These are phyloP conservation scores for Luperina testacea DNA, from an alignment of 2,888 invertebrate species.

Conservation along the genomic window DNA sequence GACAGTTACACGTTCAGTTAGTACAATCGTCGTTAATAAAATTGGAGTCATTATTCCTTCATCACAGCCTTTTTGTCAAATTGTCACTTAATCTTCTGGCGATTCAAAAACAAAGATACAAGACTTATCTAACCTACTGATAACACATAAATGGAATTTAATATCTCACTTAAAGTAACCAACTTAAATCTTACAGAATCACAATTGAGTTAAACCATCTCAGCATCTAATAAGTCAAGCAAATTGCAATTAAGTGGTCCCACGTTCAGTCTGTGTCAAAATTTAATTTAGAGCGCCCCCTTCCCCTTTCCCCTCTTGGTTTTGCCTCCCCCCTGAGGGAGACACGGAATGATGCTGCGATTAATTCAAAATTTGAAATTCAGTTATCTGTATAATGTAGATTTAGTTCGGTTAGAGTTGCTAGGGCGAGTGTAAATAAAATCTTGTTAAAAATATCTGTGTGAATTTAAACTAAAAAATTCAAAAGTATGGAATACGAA, in stretches of 20 bases:
- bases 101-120: not conserved
- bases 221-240: constrained; percentile 75
- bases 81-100: not conserved
- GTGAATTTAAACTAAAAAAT: not conserved
- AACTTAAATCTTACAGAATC: constrained; percentile 62
- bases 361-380: constrained; percentile 77
- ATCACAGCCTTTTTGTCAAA: not conserved
- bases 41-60: not conserved
- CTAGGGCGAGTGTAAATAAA: constrained; percentile 24
- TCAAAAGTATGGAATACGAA: not conserved
- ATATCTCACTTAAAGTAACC: constrained; percentile 41
- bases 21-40: not conserved
- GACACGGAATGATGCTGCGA: constrained; percentile 66
- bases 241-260: constrained; percentile 80
- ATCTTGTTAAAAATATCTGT: constrained; percentile 2
- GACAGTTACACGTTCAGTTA: not conserved
- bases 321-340: constrained; percentile 45
- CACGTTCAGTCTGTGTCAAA: constrained; percentile 73
- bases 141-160: constrained; percentile 40
- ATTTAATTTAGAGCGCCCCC: constrained; percentile 74
- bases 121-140: not conserved
- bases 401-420: constrained; percentile 50
- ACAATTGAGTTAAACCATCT: constrained; percentile 64
- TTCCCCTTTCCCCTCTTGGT: constrained; percentile 41
- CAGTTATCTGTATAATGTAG: constrained; percentile 69